Percentiles rank a stretch among this genome's conserved stretches.
Evolutionary conservation across 2,888 invertebrate species (phyloP).

Genomic region (Rhagium mordax): DNA sequence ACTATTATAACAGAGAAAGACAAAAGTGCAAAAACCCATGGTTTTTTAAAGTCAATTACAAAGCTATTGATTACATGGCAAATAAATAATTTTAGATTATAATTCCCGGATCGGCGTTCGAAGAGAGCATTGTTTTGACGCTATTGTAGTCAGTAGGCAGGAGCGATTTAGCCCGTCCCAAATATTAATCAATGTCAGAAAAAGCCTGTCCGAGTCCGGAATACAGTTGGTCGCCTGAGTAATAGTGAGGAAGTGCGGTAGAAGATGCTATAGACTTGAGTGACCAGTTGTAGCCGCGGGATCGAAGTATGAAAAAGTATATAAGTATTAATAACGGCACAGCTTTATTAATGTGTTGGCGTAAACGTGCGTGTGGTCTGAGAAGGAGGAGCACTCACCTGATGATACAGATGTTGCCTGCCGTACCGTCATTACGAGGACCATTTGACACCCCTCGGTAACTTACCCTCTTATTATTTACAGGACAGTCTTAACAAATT

Average conservation of each 20-base stretch:
- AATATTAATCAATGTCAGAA: conserved; percentile 69
- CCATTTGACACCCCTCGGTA: conserved; percentile 60
- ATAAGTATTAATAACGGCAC: conserved; percentile 69
- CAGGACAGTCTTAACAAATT: conserved; percentile 37
- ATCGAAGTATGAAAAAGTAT: conserved; percentile 67
- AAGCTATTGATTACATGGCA: conserved; percentile 37
- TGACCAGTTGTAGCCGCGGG: conserved; percentile 44
- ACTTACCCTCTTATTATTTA: conserved; percentile 55
- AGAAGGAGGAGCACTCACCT: conserved; percentile 63
- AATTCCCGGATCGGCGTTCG: conserved; percentile 57
- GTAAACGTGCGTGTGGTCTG: conserved; percentile 68
- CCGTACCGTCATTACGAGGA: conserved; percentile 44
- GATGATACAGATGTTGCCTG: conserved; percentile 63
- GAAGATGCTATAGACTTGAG: neutral
- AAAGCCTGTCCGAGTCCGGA: conserved; percentile 60
- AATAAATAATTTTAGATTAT: conserved; percentile 54
- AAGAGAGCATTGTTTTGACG: conserved; percentile 65
- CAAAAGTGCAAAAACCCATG: conserved; percentile 1
- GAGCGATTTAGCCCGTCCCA: conserved; percentile 65
- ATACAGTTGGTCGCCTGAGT: conserved; percentile 55
- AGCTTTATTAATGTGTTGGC: conserved; percentile 69
- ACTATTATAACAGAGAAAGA: conserved; percentile 1
- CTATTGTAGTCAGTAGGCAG: conserved; percentile 67
- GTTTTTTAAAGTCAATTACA: conserved; percentile 16
- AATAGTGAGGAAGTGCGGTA: neutral